Conservation (phyloP, 2,797 vertebrate genomes). For the Todus mexicanus region DNA sequence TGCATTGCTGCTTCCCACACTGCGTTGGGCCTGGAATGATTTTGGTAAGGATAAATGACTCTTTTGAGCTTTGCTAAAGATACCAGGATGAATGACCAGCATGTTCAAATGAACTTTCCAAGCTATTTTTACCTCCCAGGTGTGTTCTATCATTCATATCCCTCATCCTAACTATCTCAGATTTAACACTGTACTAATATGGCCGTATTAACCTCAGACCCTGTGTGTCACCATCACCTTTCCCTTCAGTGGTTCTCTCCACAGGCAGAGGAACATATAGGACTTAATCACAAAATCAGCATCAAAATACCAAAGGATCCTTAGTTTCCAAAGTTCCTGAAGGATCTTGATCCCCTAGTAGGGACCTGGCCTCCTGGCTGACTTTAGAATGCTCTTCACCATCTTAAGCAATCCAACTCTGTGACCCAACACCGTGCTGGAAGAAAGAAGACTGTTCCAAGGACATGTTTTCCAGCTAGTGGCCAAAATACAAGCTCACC, state of each 20-base stretch:
- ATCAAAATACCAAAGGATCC: not conserved
- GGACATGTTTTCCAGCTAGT: not conserved
- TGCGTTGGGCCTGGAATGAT: not conserved
- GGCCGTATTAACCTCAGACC: fast-evolving
- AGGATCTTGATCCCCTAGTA: not conserved
- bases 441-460: not conserved
- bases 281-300: not conserved
- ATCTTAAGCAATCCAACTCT: not conserved
- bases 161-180: not conserved
- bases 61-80: not conserved
- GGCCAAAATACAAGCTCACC: not conserved
- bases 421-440: fast-evolving
- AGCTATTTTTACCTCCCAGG: not conserved
- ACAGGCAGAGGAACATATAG: not conserved
- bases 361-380: not conserved
- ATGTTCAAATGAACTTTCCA: not conserved
- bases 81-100: not conserved
- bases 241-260: not conserved
- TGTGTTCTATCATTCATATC: not conserved
- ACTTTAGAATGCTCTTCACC: not conserved
- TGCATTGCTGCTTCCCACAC: too few relatives aligned
- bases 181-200: not conserved
- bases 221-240: not conserved
- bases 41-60: not conserved
- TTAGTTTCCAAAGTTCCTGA: not conserved